Evolutionary conservation across 2,113 vertebrate species (phyloP).

Genomic region (Rissa tridactyla): DNA sequence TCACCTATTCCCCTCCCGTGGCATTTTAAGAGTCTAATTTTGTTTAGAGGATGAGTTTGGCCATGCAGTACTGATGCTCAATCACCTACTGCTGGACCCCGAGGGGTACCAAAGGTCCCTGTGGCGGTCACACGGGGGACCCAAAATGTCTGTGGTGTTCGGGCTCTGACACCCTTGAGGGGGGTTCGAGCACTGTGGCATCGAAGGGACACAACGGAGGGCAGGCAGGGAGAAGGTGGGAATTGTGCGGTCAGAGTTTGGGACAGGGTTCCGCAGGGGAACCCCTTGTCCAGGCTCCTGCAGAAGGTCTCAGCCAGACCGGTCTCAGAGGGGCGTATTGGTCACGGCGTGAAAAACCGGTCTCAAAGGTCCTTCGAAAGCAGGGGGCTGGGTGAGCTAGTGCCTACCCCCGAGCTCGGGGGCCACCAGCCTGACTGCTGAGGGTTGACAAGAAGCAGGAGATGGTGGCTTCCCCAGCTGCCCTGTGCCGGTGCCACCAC

Average conservation of each 20-base stretch:
- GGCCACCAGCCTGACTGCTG: background rate
- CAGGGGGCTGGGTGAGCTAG: background rate
- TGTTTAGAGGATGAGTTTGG: background rate
- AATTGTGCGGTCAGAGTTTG: background rate
- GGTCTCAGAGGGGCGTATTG: background rate
- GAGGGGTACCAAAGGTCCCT: no score
- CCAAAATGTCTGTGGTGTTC: background rate
- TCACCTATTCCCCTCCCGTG: background rate
- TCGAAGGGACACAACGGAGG: background rate
- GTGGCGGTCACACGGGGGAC: no score
- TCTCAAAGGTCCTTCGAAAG: background rate
- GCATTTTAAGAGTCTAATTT: background rate
- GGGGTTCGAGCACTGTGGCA: fast-evolving
- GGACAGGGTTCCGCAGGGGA: background rate
- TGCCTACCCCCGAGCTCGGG: fast-evolving
- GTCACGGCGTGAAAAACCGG: fast-evolving
- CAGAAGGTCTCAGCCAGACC: background rate
- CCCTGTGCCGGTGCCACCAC: background rate
- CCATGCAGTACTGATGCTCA: background rate
- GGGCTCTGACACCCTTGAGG: background rate
- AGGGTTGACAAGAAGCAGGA: background rate
- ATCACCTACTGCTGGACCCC: background rate
- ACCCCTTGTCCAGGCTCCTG: background rate
- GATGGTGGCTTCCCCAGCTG: background rate
- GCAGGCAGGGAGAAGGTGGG: background rate